Conservation (phyloP, 1,140 invertebrate genomes). For the Epicauta chinensis region DNA sequence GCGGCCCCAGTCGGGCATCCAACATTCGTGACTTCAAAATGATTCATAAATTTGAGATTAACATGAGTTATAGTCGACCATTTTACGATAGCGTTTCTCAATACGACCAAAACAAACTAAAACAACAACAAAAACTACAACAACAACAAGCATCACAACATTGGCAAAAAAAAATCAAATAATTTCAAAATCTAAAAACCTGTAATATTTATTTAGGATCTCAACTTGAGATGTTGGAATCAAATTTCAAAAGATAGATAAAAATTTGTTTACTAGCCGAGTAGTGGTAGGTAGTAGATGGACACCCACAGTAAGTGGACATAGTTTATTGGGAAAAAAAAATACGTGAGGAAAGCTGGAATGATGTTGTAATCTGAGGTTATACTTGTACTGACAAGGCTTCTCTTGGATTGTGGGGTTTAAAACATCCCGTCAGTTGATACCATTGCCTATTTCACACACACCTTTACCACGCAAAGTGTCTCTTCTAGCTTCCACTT, state of each 20-base stretch:
- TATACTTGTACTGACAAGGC: constrained; percentile 16
- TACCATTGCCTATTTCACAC: constrained; percentile 16
- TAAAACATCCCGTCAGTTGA: constrained; percentile 20
- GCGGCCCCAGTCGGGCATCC: constrained; percentile 18
- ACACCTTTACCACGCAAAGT: constrained; percentile 11
- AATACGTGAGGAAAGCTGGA: too few relatives aligned
- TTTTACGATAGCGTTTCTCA: constrained; percentile 24
- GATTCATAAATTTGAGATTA: constrained; percentile 32
- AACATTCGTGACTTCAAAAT: constrained; percentile 27
- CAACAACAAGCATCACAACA: too few relatives aligned
- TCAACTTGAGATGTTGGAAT: too few relatives aligned
- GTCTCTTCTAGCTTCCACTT: constrained; percentile 4
- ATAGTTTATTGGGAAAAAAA: too few relatives aligned
- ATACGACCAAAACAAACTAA: constrained; percentile 11
- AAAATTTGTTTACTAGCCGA: too few relatives aligned
- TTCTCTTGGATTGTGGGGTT: constrained; percentile 18
- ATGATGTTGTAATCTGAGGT: constrained; percentile 17
- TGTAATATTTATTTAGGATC: too few relatives aligned
- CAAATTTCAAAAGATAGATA: too few relatives aligned
- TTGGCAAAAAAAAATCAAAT: too few relatives aligned
- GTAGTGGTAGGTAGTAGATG: too few relatives aligned
- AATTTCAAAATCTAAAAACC: too few relatives aligned
- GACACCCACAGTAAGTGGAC: too few relatives aligned
- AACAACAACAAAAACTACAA: too few relatives aligned
- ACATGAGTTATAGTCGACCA: constrained; percentile 28